Base-by-base conservation (phyloP, 2,797 vertebrate species). In the Furcifer pardalis region DNA sequence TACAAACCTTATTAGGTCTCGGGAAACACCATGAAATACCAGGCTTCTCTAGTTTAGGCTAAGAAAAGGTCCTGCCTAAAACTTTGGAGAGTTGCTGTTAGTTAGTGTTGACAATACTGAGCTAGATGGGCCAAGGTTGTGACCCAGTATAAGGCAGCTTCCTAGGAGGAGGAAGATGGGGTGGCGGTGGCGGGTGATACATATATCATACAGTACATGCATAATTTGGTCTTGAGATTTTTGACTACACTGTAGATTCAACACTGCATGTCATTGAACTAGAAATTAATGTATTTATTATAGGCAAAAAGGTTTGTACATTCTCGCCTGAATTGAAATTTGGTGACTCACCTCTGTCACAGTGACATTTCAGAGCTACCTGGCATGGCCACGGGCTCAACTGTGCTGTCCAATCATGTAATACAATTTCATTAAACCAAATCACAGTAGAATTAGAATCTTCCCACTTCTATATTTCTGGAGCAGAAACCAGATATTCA, bases 161-260 rank as follows among this genome's bases (percentile, higher is more conserved):
- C 44, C 44, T 5, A 46, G 5, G n/a, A n/a, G n/a, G n/a, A n/a
- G n/a, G n/a, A n/a, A n/a, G n/a, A n/a, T 9, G 5, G 5, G 44
- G 44, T 46, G 44, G 44, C 9, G 44, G 44, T 46, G 44, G 9
- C 9, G 44, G 44, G 44, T 46, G 44, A 46, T 9, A 46, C 44
- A 46, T 46, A 9, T 46, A 9, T 9, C n/a, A n/a, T n/a, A n/a
- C n/a, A 46, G 5, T 46, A 46, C 44, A 46, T 37, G 19, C 46
- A 79, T 79, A n/a, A 52, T 30, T 75, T 37, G 42, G 15, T 30
- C 78, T 72, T 72, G 30, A 72, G 30, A 25, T 73, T 10, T 62
- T 82, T 82, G 23, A 65, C 10, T 66, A 27, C n/a, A 66, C 40
- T 74, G 30, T 56, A 56, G 73, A 79, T 84, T 72, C 42, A 84